A percentile compares a stretch with the other conserved stretches of the same genome.
Conservation (phyloP, 2,888 invertebrate species). For the Capitulum mitella region DNA sequence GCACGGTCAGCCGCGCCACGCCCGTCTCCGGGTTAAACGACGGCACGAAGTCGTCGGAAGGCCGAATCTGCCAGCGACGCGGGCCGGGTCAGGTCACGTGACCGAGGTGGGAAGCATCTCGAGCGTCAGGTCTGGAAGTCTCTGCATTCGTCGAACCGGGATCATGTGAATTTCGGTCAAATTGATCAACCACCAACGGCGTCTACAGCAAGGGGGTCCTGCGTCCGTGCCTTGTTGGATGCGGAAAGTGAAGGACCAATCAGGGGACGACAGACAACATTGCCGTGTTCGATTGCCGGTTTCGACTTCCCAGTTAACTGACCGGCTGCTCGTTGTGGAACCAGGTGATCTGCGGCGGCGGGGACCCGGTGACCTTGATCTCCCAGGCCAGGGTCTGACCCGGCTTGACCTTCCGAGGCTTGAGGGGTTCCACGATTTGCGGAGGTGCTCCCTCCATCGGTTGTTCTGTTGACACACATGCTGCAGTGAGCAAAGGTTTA, state of each 20-base stretch:
- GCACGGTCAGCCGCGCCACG: conserved; percentile 59
- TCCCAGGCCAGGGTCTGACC: conserved; percentile 13
- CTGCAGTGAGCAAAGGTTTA: no score
- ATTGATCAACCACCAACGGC: no score
- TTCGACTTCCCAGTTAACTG: no score
- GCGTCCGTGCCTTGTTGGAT: neutral
- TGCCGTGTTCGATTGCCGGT: no score
- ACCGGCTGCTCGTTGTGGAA: neutral
- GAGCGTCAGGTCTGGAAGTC: no score
- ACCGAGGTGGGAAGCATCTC: no score
- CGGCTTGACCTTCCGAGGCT: neutral
- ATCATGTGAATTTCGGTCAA: no score
- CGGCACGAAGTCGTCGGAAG: conserved; percentile 3
- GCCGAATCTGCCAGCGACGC: neutral
- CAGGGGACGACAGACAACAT: no score
- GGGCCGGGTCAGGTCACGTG: no score
- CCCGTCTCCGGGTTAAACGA: conserved; percentile 1
- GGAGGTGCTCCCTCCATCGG: neutral
- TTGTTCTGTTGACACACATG: neutral
- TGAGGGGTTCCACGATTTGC: neutral
- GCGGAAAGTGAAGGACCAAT: no score
- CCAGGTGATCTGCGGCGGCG: conserved; percentile 6
- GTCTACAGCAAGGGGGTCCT: no score
- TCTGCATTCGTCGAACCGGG: no score
- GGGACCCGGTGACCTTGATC: conserved; percentile 4